Base-by-base conservation (phyloP, 2,113 vertebrate genomes). In the Tachysurus fulvidraco region DNA sequence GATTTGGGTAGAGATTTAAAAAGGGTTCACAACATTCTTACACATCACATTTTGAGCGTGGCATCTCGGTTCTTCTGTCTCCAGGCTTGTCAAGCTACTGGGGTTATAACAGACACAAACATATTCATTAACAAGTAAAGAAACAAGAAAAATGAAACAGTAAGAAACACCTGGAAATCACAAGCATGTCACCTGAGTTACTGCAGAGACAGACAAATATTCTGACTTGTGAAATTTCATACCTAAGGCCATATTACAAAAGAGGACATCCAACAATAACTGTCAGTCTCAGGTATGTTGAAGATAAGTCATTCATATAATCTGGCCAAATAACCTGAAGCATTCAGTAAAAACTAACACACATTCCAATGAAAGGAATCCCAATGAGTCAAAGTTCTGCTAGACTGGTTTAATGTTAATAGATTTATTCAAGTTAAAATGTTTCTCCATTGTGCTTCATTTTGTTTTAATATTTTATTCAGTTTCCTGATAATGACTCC, bases 31-130 rank as follows among this genome's bases (percentile, higher is more conserved):
- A 91, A 92, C 92, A 92, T 89, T 94, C 95, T 95, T 95, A 95
- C 95, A 95, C 93, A 94, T 94, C 94, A 95, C 94, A 95, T 91
- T 94, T 95, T 94, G 94, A 95, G 86, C 95, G 94, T 91, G 94
- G 94, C 94, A 95, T 95, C 93, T 90, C 92, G 93, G 84, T 87
- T 91, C 91, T 92, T 91, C 93, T 91, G 83, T 87, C 92, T 93
- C 91, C 93, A 90, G 93, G 89, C 87, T 92, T 88, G 89, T 88
- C 89, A 86, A 89, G 91, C 93, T 93, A 95, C 94, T 94, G 94
- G 86, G 90, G 91, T 93, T 92, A 93, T 90, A 94, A 94, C 90
- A 93, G 90, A 95, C 89, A 95, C 91, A 94, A 65, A 93, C 86
- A 92, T n/a, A 89, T 90, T 94, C 91, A 94, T 90, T 91, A 90